These are phyloP conservation scores for Cavia porcellus DNA, from an alignment of 2,113 vertebrate genomes.

Conservation along the genomic window DNA sequence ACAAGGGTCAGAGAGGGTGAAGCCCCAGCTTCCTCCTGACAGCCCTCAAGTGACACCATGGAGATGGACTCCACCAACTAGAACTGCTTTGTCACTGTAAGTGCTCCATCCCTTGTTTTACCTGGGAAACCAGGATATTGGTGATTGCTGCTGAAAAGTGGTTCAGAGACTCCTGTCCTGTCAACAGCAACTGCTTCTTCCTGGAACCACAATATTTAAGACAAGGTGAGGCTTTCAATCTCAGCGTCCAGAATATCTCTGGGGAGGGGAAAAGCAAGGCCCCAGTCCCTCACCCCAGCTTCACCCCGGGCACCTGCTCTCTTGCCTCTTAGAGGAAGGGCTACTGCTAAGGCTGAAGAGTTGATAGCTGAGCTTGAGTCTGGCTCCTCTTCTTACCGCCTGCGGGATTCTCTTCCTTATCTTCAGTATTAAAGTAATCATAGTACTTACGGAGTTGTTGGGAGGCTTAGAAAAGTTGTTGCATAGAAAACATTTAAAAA, in stretches of 20 bases:
- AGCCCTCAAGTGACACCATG: not conserved
- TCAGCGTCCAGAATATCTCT: not conserved
- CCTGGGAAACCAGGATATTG: not conserved
- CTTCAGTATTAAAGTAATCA: slow-evolving; percentile 27
- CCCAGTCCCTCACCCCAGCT: not conserved
- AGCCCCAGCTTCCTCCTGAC: not conserved
- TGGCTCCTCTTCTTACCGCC: not conserved
- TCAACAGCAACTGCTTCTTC: not conserved
- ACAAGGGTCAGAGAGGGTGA: not conserved
- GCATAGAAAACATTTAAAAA: not conserved
- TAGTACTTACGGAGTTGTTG: not conserved
- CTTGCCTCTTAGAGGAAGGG: not conserved
- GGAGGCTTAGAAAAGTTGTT: not conserved
- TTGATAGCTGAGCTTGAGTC: not conserved
- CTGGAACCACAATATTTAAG: not conserved
- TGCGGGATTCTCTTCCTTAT: not conserved
- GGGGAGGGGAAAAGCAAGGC: too few relatives aligned
- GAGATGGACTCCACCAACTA: not conserved
- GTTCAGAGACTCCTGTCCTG: not conserved
- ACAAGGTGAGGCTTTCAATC: not conserved
- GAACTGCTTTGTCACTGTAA: not conserved
- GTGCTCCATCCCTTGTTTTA: not conserved
- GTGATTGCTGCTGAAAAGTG: not conserved
- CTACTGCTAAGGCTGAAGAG: not conserved
- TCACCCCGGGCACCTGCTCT: not conserved